Percentiles rank a stretch among this genome's conserved stretches.
Evolutionary conservation across 1,140 invertebrate genomes (phyloP).

Genomic region (Pogonomyrmex barbatus): DNA sequence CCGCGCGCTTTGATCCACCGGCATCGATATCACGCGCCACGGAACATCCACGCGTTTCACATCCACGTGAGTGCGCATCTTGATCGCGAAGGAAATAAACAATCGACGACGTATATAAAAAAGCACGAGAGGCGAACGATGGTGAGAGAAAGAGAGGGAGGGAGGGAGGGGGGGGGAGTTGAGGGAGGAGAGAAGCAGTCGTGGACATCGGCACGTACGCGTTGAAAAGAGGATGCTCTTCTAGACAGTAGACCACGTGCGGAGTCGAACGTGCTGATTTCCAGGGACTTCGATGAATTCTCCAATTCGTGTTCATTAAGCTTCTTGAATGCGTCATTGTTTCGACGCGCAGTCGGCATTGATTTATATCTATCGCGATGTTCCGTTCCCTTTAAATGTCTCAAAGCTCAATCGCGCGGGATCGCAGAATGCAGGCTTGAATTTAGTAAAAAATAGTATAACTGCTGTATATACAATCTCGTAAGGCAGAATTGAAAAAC

Average conservation of each 20-base stretch:
- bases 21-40: slow-evolving; percentile 77
- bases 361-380: slow-evolving; percentile 30
- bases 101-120: slow-evolving; percentile 49
- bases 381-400: slow-evolving; percentile 6
- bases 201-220: slow-evolving; percentile 11
- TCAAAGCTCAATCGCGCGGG: neutral
- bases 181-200: neutral
- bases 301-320: slow-evolving; percentile 33
- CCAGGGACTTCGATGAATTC: slow-evolving; percentile 24
- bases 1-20: slow-evolving; percentile 80
- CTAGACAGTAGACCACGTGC: neutral
- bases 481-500: neutral
- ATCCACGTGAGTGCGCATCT: slow-evolving; percentile 78
- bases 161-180: no score
- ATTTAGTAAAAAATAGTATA: neutral
- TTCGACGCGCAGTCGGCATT: neutral
- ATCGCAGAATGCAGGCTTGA: neutral
- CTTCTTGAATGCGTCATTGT: neutral
- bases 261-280: slow-evolving; percentile 17
- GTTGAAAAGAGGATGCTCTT: slow-evolving; percentile 12
- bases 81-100: slow-evolving; percentile 70
- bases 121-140: neutral
- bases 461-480: neutral
- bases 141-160: no score
- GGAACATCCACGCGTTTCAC: slow-evolving; percentile 47